phyloP scores from a whole-genome alignment of 2,113 vertebrate species.

The Butorides virescens region DNA sequence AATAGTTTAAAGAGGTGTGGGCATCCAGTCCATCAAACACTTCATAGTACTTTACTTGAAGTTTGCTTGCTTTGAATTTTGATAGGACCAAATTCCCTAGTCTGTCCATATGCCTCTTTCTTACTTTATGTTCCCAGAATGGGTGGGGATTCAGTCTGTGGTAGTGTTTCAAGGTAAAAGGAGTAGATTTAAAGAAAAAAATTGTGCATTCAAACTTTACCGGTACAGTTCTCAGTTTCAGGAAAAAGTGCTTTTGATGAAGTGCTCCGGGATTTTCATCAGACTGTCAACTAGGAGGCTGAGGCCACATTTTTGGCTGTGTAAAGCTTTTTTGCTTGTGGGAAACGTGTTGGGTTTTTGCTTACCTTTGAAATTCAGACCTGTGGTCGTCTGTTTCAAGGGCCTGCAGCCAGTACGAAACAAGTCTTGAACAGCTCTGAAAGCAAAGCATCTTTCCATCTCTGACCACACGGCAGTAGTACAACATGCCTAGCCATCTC shows the following conservation, averaged over 20 bases:
- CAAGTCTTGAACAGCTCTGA: background rate
- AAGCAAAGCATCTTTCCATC: background rate
- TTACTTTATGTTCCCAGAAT: background rate
- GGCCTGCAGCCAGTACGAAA: background rate
- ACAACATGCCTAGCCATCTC: background rate
- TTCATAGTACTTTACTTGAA: background rate
- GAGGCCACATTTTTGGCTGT: background rate
- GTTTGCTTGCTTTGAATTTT: background rate
- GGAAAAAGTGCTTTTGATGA: background rate
- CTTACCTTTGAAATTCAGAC: slow-evolving; percentile 9
- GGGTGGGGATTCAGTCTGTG: background rate
- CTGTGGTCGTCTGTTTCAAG: background rate
- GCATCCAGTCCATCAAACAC: background rate
- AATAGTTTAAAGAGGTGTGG: background rate
- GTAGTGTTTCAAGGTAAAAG: background rate
- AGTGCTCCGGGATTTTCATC: background rate
- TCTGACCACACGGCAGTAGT: background rate
- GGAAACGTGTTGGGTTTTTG: background rate
- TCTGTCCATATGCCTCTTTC: background rate
- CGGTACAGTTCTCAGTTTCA: background rate
- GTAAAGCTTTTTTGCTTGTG: background rate
- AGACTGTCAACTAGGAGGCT: background rate
- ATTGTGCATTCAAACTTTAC: background rate
- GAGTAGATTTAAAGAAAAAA: background rate
- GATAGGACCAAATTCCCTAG: background rate